phyloP scores from a whole-genome alignment of 2,888 invertebrate species.

The Vesta saturnalis region DNA sequence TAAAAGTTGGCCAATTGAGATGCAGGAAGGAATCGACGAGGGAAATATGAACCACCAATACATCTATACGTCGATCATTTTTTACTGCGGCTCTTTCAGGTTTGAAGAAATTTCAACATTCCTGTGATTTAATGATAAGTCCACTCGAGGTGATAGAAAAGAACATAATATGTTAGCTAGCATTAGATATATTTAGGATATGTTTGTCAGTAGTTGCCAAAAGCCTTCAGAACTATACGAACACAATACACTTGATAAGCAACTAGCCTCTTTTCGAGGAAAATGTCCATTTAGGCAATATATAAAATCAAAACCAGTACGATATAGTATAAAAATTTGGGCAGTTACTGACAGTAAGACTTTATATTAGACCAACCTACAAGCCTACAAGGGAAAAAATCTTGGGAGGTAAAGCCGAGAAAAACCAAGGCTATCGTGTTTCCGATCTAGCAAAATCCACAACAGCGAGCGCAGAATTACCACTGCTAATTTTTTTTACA shows the following conservation, averaged over 20 bases:
- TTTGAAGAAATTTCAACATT: no score
- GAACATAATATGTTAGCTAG: not conserved
- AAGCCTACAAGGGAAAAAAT: not conserved
- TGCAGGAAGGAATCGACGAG: no score
- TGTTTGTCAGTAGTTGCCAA: not conserved
- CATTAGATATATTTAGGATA: not conserved
- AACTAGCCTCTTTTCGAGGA: no score
- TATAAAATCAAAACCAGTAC: no score
- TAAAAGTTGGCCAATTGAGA: no score
- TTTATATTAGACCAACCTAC: not conserved
- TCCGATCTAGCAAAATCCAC: not conserved
- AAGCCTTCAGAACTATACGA: not conserved
- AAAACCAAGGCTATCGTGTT: not conserved
- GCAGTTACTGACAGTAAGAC: not conserved
- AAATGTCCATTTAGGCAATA: no score
- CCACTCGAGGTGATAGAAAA: not conserved
- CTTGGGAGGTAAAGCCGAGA: not conserved
- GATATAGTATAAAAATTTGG: not conserved
- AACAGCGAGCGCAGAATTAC: not conserved
- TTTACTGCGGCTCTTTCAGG: no score
- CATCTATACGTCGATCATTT: no score
- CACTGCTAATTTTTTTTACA: not conserved
- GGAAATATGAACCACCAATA: no score
- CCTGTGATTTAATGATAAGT: no score
- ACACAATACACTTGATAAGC: slow-evolving; percentile 2